These are phyloP conservation scores for Brachycybe producta DNA, from an alignment of 2,888 invertebrate genomes.

Conservation along the genomic window DNA sequence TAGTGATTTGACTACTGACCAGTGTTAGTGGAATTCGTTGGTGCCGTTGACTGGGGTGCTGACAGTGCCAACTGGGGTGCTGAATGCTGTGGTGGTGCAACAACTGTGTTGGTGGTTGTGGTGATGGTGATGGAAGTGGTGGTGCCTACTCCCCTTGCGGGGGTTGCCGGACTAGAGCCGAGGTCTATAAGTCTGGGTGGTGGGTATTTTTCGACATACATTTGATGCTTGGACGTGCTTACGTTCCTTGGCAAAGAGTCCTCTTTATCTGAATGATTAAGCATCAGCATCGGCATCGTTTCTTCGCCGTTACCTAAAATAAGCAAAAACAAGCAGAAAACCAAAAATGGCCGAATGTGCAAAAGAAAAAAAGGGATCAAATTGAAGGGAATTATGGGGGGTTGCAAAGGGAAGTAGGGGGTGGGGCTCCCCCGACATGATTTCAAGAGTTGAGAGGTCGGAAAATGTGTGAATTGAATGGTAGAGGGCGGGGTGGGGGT, in stretches of 20 bases:
- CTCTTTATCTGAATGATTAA: conserved; percentile 20
- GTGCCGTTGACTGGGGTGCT: too few species aligned
- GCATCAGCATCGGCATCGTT: conserved; percentile 21
- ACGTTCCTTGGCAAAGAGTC: conserved; percentile 17
- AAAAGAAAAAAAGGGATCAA: not conserved
- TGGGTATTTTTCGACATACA: conserved; percentile 14
- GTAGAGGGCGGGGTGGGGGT: not conserved
- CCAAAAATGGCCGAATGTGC: not conserved
- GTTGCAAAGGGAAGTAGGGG: not conserved
- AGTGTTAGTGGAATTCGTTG: too few species aligned
- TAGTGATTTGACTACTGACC: conserved; percentile 16
- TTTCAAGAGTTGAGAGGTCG: not conserved
- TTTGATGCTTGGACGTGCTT: conserved; percentile 16
- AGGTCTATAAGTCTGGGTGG: conserved; percentile 20
- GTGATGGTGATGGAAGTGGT: conserved; percentile 10
- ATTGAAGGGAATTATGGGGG: not conserved
- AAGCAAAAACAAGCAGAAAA: not conserved
- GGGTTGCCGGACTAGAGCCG: conserved; percentile 16
- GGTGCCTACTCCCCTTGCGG: conserved; percentile 13
- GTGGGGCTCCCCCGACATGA: too few species aligned
- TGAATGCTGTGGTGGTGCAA: conserved; percentile 3
- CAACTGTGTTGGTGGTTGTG: conserved; percentile 1
- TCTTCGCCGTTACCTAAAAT: conserved; percentile 21
- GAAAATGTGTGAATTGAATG: not conserved
- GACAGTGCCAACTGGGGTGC: too few species aligned